These are phyloP conservation scores for Calephelis nemesis DNA, from an alignment of 1,140 invertebrate species.

Conservation along the genomic window DNA sequence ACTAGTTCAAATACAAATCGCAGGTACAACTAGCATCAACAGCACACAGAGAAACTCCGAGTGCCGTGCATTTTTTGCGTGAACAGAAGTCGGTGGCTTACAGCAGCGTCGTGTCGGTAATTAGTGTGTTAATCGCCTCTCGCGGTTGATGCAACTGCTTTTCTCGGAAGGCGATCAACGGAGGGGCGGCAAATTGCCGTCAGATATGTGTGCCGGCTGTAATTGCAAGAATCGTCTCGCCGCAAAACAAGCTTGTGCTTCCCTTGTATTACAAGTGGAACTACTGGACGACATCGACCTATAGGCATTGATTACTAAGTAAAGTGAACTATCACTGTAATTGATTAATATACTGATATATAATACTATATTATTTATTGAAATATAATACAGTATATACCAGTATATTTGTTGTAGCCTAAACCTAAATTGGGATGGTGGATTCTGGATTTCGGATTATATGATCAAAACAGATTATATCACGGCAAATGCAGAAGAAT, in stretches of 20 bases:
- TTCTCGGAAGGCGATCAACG: conserved; percentile 68
- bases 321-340: too few relatives aligned
- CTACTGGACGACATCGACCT: conserved; percentile 7
- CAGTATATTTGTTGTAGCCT: too few relatives aligned
- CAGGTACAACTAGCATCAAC: conserved; percentile 15
- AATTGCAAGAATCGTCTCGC: conserved; percentile 67
- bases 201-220: conserved; percentile 72
- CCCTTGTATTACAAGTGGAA: conserved; percentile 43
- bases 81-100: conserved; percentile 33
- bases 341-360: too few relatives aligned
- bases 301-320: too few relatives aligned
- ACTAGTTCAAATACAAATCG: background rate
- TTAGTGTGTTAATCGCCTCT: conserved; percentile 69
- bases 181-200: conserved; percentile 68
- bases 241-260: conserved; percentile 45
- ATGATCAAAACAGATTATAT: too few relatives aligned
- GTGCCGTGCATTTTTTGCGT: conserved; percentile 28
- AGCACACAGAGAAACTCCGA: conserved; percentile 30
- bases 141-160: conserved; percentile 61
- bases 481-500: too few relatives aligned
- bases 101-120: conserved; percentile 41
- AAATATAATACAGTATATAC: too few relatives aligned
- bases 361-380: too few relatives aligned
- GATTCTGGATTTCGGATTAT: too few relatives aligned
- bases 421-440: too few relatives aligned